phyloP scores from a whole-genome alignment of 2,888 invertebrate species.

The Synergus umbraculus region DNA sequence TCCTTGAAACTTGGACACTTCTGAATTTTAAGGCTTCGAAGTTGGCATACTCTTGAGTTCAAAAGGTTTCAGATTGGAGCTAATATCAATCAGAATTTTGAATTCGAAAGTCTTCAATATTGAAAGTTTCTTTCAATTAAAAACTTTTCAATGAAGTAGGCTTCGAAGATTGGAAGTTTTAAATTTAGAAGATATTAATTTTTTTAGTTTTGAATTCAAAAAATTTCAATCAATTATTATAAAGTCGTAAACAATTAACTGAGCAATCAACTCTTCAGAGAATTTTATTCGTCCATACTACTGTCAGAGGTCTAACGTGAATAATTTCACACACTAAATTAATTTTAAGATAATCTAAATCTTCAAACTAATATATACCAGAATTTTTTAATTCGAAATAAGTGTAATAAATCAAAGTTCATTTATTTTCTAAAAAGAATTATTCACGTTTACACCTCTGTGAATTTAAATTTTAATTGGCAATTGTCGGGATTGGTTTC shows the following conservation, averaged over 20 bases:
- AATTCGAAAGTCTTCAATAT: background rate
- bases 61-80: background rate
- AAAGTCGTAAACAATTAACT: background rate
- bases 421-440: background rate
- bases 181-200: no score
- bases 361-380: background rate
- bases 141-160: background rate
- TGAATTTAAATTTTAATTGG: background rate
- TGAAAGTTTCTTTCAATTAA: background rate
- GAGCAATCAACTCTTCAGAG: background rate
- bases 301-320: conserved; percentile 1
- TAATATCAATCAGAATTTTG: background rate
- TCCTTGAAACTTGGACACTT: background rate
- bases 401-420: background rate
- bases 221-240: background rate
- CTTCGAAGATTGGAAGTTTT: background rate
- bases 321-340: conserved; percentile 11
- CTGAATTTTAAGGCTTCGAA: background rate
- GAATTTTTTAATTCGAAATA: background rate
- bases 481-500: conserved; percentile 22
- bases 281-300: background rate
- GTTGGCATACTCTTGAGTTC: background rate
- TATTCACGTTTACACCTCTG: conserved; percentile 7
- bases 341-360: background rate
- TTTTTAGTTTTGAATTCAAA: no score